Conservation (phyloP, 2,113 vertebrate species). For the Tupaia tana region DNA sequence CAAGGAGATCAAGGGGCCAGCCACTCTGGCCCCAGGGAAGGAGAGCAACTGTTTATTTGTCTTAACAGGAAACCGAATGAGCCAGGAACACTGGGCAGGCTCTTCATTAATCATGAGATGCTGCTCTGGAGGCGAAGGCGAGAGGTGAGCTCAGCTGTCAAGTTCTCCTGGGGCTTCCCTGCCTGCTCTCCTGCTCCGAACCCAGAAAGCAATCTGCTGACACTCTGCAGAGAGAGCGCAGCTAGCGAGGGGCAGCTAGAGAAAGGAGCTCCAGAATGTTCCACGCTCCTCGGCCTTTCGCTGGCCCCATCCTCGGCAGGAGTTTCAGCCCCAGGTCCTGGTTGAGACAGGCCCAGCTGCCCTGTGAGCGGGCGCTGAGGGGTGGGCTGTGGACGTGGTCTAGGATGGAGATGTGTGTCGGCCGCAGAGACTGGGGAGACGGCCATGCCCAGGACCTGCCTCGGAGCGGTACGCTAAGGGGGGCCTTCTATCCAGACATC, state of each 20-base stretch:
- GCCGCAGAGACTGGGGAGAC: neutral
- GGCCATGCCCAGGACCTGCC: neutral
- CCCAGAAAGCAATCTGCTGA: fast-evolving
- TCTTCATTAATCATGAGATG: neutral
- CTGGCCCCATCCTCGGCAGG: neutral
- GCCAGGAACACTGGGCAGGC: fast-evolving
- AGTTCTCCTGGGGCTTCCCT: fast-evolving
- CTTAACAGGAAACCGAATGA: constrained; percentile 57
- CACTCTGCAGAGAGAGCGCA: fast-evolving
- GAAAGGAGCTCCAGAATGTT: neutral
- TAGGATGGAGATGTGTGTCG: too few species aligned
- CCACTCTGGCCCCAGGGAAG: constrained; percentile 1
- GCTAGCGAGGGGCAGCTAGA: fast-evolving
- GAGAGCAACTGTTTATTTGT: constrained; percentile 57
- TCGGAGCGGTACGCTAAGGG: neutral
- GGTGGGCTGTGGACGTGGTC: neutral
- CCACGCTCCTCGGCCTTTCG: fast-evolving
- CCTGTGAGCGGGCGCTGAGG: fast-evolving
- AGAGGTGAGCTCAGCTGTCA: too few species aligned
- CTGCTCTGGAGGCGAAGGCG: too few species aligned
- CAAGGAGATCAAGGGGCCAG: constrained; percentile 29
- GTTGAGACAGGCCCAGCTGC: too few species aligned
- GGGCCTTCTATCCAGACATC: neutral
- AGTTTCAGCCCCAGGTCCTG: neutral
- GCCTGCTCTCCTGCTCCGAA: too few species aligned